These are phyloP conservation scores for Typhlomys cinereus DNA, from an alignment of 2,113 vertebrate genomes.

Conservation along the genomic window DNA sequence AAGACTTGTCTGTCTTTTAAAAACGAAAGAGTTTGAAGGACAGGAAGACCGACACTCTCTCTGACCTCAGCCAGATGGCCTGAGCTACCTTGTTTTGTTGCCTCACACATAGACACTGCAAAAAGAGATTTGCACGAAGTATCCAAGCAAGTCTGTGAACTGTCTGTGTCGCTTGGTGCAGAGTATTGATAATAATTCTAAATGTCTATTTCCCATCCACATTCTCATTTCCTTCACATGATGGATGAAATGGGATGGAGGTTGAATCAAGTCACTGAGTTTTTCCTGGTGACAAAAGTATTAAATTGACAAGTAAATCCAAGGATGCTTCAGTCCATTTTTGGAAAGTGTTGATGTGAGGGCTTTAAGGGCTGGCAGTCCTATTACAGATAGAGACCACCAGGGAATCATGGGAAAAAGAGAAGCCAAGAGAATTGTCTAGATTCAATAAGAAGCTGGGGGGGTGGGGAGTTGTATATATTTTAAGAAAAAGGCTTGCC, in stretches of 20 bases:
- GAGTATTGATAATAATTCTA: background rate
- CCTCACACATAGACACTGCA: background rate
- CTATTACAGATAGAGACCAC: constrained; percentile 50
- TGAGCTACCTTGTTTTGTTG: background rate
- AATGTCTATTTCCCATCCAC: background rate
- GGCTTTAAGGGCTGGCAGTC: constrained; percentile 23
- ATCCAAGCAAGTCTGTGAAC: background rate
- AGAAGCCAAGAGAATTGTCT: constrained; percentile 41
- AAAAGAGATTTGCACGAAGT: background rate
- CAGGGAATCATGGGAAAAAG: constrained; percentile 9
- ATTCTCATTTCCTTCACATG: constrained; percentile 30
- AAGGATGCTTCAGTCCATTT: constrained; percentile 53
- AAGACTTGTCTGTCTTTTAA: background rate
- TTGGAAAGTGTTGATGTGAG: constrained; percentile 38
- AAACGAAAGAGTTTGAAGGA: background rate
- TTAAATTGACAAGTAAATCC: constrained; percentile 50
- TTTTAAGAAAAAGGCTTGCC: constrained; percentile 57
- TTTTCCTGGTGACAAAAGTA: constrained; percentile 41
- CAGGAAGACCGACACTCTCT: background rate
- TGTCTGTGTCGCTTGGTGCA: background rate
- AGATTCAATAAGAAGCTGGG: constrained; percentile 38
- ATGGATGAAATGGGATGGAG: constrained; percentile 23
- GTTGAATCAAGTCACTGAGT: constrained; percentile 34
- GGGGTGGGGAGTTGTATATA: background rate
- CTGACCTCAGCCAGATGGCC: background rate